Evolutionary conservation across 2,113 vertebrate genomes (phyloP).

Genomic region (Rhodinocichla rosea): DNA sequence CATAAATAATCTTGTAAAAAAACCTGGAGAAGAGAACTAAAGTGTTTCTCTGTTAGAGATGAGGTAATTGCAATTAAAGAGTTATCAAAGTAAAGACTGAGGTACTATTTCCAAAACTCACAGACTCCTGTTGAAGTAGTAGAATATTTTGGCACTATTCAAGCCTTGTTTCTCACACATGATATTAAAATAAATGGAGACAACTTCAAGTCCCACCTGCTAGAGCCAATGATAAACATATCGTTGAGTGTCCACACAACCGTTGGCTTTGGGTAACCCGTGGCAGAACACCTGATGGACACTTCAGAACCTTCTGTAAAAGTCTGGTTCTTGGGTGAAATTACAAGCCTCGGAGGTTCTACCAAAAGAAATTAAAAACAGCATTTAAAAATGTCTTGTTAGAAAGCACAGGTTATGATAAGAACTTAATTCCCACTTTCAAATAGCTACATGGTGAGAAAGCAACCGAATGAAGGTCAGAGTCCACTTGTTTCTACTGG

Average conservation of each 20-base stretch:
- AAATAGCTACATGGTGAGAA: neutral
- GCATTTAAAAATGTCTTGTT: neutral
- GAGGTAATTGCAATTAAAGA: neutral
- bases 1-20: neutral
- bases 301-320: conserved; percentile 85
- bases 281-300: conserved; percentile 85
- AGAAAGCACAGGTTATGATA: neutral
- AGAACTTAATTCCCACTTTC: neutral
- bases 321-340: conserved; percentile 87
- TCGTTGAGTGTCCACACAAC: conserved; percentile 89
- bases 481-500: neutral
- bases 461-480: neutral
- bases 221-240: conserved; percentile 85
- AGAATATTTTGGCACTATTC: neutral
- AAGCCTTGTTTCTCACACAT: neutral
- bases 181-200: neutral
- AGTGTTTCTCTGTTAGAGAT: neutral
- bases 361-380: neutral
- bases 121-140: neutral
- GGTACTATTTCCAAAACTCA: neutral
- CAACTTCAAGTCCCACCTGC: conserved; percentile 75
- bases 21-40: neutral
- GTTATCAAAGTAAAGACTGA: neutral
- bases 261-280: conserved; percentile 85
- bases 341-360: conserved; percentile 84